phyloP scores from a whole-genome alignment of 2,888 invertebrate genomes.

The Drosophila neonasuta region DNA sequence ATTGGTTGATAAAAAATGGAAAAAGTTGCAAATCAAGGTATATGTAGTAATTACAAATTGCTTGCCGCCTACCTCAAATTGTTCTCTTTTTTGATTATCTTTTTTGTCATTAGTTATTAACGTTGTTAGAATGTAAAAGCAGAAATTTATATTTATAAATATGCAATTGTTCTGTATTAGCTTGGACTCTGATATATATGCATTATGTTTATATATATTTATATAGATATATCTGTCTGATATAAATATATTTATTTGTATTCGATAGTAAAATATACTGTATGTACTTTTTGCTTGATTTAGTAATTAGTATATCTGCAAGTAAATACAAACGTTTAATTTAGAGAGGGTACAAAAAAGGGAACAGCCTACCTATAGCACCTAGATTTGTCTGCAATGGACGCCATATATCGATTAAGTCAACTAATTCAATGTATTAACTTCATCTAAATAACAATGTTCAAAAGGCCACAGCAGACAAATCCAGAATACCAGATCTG shows the following conservation, averaged over 20 bases:
- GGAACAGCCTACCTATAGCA: slow-evolving; percentile 30
- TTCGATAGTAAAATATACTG: slow-evolving; percentile 67
- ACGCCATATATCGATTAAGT: background rate
- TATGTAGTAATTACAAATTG: slow-evolving; percentile 46
- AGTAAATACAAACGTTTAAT: slow-evolving; percentile 78
- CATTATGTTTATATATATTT: slow-evolving; percentile 31
- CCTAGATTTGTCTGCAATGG: slow-evolving; percentile 15
- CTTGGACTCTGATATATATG: slow-evolving; percentile 43
- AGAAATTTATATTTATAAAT: slow-evolving; percentile 55
- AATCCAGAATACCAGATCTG: slow-evolving; percentile 9
- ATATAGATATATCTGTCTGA: slow-evolving; percentile 26
- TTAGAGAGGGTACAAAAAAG: slow-evolving; percentile 53
- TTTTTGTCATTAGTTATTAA: slow-evolving; percentile 49
- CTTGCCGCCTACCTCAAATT: slow-evolving; percentile 69
- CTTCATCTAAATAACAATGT: background rate
- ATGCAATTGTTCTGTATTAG: slow-evolving; percentile 48
- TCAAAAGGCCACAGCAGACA: slow-evolving; percentile 20
- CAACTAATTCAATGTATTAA: background rate
- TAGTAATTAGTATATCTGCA: slow-evolving; percentile 80
- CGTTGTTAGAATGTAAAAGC: slow-evolving; percentile 71
- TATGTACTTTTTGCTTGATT: slow-evolving; percentile 65
- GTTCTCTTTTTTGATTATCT: slow-evolving; percentile 51
- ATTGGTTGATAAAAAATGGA: slow-evolving; percentile 13
- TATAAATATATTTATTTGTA: slow-evolving; percentile 50
- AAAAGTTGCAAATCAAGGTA: slow-evolving; percentile 29